Base-by-base conservation (phyloP, 2,888 invertebrate species). In the Brenthis ino region DNA sequence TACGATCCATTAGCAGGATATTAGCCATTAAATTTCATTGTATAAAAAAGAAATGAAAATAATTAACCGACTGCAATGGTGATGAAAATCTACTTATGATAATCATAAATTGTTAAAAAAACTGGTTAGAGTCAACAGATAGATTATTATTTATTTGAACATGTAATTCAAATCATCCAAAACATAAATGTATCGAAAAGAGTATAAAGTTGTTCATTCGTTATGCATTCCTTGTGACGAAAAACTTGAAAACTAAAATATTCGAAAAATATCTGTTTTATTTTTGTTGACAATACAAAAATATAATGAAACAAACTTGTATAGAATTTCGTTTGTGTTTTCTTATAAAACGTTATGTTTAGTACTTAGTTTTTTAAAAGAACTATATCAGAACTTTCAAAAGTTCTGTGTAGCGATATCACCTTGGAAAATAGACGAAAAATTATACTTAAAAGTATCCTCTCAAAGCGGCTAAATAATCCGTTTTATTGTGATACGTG, bases 401-500 rank as follows among this genome's bases (percentile, higher is more conserved):
- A 57, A 16, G 14, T 33, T 43, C 5, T 37, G 16, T 37, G n/a
- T n/a, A 43, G 1, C 14, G 37, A 43, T 3, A 4, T 57, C 37
- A 57, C 57, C 57, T 20, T 16, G 47, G 5, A 43, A 37, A 37
- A 54, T 3, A 37, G 48, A 37, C 55, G n/a, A 58, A 13, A 58
- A 53, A 68, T 65, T 61, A 33, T 69, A 33, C 68, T 58, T 43
- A 64, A 70, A 65, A 65, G 51, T 48, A 20, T 28, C 33, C 16
- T 55, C 57, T 48, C 37, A 43, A 43, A 61, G 60, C 66, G 67
- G 64, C 64, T 64, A 65, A 68, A 70, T 64, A 72, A 72, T 57
- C 70, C 72, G 50, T 72, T 72, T 66, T 63, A 68, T 68, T 48
- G 64, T 64, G 51, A 37, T 68, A 72, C 72, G 70, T 72, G 72